Conservation (phyloP, 2,797 vertebrate species). For the Loris lydekkerianus region DNA sequence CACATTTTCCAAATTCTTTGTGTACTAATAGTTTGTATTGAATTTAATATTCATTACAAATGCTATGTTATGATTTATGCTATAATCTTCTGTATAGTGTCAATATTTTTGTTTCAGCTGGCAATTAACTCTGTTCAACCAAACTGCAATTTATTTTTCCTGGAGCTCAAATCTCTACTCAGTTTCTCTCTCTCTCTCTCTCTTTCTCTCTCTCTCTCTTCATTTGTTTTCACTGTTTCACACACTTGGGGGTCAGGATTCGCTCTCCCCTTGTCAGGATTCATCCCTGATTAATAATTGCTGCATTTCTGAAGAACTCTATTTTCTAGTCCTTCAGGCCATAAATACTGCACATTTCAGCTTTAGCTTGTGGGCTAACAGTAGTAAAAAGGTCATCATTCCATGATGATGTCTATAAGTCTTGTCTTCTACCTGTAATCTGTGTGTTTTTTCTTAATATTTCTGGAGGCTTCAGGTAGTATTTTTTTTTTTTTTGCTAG, state of each 20-base stretch:
- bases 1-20: background rate
- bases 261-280: background rate
- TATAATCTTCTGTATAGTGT: background rate
- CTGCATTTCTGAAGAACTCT: background rate
- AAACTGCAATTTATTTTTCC: background rate
- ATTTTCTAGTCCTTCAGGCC: background rate
- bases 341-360: background rate
- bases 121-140: background rate
- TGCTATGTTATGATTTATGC: background rate
- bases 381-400: background rate
- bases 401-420: background rate
- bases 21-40: background rate
- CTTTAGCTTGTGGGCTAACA: background rate
- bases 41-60: no score
- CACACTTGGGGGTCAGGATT: background rate
- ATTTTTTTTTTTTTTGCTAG: background rate
- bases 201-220: background rate
- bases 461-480: background rate
- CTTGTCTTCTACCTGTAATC: background rate
- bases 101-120: background rate
- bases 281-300: background rate
- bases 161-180: background rate
- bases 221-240: background rate
- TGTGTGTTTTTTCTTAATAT: background rate
- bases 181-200: background rate